These are phyloP conservation scores for Cataglyphis rosenhaueri DNA, from an alignment of 2,888 invertebrate species.

Conservation along the genomic window DNA sequence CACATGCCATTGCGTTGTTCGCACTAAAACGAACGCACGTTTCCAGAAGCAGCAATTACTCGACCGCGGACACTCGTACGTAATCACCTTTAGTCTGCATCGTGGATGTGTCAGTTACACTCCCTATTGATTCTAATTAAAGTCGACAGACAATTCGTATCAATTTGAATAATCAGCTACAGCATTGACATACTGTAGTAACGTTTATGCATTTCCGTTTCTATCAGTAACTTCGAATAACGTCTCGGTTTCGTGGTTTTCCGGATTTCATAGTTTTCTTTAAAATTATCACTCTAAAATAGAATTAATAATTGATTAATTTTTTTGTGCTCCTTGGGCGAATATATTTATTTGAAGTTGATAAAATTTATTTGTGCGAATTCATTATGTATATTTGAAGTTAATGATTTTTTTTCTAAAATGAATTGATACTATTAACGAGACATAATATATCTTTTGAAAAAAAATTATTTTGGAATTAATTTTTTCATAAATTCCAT, in stretches of 20 bases:
- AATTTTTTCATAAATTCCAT: background rate
- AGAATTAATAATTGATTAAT: slow-evolving; percentile 1
- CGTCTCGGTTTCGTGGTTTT: background rate
- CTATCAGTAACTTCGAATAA: slow-evolving; percentile 1
- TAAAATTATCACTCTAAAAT: background rate
- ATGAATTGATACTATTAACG: background rate
- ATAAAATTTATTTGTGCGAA: background rate
- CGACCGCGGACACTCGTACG: slow-evolving; percentile 73
- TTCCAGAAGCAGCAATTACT: slow-evolving; percentile 76
- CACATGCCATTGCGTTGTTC: slow-evolving; percentile 55
- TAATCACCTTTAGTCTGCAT: slow-evolving; percentile 75
- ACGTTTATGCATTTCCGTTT: slow-evolving; percentile 18
- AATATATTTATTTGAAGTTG: background rate
- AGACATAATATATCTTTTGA: too few species aligned
- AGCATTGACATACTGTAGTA: slow-evolving; percentile 18
- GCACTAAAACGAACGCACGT: slow-evolving; percentile 67
- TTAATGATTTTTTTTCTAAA: background rate
- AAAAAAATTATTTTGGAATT: background rate
- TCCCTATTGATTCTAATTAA: slow-evolving; percentile 73
- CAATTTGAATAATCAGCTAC: slow-evolving; percentile 43
- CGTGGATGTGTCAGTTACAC: slow-evolving; percentile 71
- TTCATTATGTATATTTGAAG: too few species aligned
- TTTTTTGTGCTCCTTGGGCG: background rate
- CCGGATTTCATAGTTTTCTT: slow-evolving; percentile 1
- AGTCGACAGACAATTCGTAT: slow-evolving; percentile 67